Percentiles rank a stretch among this genome's conserved stretches.
These are phyloP conservation scores for Hyposoter dolosus DNA, from an alignment of 2,888 invertebrate species.

Conservation along the genomic window DNA sequence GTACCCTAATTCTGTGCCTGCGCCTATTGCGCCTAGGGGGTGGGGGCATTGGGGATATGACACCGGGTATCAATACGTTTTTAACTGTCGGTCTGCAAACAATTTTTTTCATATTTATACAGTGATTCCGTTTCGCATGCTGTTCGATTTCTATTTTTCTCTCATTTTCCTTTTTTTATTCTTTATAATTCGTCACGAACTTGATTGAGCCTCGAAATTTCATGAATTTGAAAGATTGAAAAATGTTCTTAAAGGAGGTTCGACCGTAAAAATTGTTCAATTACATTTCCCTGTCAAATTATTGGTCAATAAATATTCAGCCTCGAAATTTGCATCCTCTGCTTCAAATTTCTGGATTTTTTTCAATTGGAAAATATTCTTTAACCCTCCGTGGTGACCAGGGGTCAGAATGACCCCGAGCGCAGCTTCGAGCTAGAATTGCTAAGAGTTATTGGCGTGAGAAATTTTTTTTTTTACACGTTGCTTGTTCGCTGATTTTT, in stretches of 20 bases:
- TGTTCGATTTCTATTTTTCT: slow-evolving; percentile 16
- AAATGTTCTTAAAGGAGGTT: slow-evolving; percentile 6
- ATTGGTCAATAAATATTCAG: background rate
- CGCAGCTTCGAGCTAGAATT: too few relatives aligned
- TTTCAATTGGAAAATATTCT: background rate
- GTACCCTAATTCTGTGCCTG: slow-evolving; percentile 84
- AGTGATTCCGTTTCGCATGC: slow-evolving; percentile 36
- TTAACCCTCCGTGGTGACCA: too few relatives aligned
- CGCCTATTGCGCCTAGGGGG: slow-evolving; percentile 85
- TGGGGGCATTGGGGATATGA: slow-evolving; percentile 83
- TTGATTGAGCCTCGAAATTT: background rate
- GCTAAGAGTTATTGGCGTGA: too few relatives aligned
- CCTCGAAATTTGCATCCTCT: background rate
- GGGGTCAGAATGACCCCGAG: too few relatives aligned
- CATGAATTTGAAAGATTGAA: background rate
- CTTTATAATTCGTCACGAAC: slow-evolving; percentile 21
- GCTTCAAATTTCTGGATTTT: background rate
- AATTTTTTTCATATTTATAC: slow-evolving; percentile 81
- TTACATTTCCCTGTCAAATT: background rate
- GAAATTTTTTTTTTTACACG: too few relatives aligned
- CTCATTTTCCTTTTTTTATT: slow-evolving; percentile 28
- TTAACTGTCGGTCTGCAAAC: slow-evolving; percentile 85
- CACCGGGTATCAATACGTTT: slow-evolving; percentile 85
- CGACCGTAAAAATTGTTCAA: background rate
- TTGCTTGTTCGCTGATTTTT: too few relatives aligned